phyloP scores from a whole-genome alignment of 2,888 invertebrate genomes.

The Cantharis rustica region DNA sequence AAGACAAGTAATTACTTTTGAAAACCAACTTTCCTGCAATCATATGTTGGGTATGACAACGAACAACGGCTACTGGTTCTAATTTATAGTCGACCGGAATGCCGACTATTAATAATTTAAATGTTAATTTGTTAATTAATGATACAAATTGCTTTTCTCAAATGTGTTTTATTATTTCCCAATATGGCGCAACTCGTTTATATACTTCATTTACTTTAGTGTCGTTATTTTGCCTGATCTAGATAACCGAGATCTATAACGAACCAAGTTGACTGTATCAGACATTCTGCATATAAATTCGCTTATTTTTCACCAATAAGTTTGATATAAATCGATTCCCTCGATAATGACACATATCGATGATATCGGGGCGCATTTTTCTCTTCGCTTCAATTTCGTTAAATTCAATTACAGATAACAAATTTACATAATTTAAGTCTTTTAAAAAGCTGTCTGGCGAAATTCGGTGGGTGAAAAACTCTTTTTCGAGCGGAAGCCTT shows the following conservation, averaged over 20 bases:
- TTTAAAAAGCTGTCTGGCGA: not conserved
- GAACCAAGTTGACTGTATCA: slow-evolving; percentile 16
- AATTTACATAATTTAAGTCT: not conserved
- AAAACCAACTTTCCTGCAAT: slow-evolving; percentile 22
- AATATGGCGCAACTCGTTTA: slow-evolving; percentile 39
- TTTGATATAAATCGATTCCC: slow-evolving; percentile 25
- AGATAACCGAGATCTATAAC: slow-evolving; percentile 28
- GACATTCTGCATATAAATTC: slow-evolving; percentile 33
- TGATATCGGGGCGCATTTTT: not conserved
- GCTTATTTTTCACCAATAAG: slow-evolving; percentile 31
- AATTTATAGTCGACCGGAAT: slow-evolving; percentile 52
- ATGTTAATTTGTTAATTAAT: slow-evolving; percentile 60
- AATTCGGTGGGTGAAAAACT: not conserved
- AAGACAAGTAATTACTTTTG: slow-evolving; percentile 34
- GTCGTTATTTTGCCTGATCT: slow-evolving; percentile 26
- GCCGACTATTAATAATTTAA: slow-evolving; percentile 57
- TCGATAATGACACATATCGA: slow-evolving; percentile 11
- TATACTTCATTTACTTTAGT: slow-evolving; percentile 17
- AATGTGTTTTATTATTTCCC: slow-evolving; percentile 54
- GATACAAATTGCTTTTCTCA: slow-evolving; percentile 58
- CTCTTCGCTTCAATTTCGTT: not conserved
- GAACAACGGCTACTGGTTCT: slow-evolving; percentile 43
- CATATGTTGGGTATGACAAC: slow-evolving; percentile 15
- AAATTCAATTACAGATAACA: not conserved
- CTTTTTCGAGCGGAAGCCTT: too few species aligned